Base-by-base conservation (phyloP, 2,888 invertebrate species). In the Lasioglossum pauxillum region DNA sequence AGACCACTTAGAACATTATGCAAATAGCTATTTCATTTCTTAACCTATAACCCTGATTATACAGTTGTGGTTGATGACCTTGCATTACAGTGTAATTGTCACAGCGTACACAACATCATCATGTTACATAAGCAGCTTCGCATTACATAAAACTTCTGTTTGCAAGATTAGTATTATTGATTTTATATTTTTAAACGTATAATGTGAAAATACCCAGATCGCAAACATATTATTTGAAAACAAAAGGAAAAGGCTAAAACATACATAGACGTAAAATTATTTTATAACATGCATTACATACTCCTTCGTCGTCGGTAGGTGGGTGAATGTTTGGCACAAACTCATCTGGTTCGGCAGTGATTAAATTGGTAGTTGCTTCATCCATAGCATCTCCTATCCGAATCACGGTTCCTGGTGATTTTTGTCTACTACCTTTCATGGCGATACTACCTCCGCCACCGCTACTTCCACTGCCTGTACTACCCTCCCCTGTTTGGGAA, bases 281-380 rank as follows among this genome's bases (percentile, higher is more conserved):
- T 73, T 46, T 35, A 49, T 14, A 57, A 64, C 16, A 31, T n/a
- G 35, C 69, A 71, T 44, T 83, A 92, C 93, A 53, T 92, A 95
- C 95, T 91, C 92, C 92, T 90, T 95, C 95, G 72, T 95, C 95
- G 82, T 95, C 95, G 44, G 94, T 94, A 23, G 93, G 92, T 85
- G 94, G 93, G 90, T 95, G 94, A 86, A 94, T 82, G 82, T 93
- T 94, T 82, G 93, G 92, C 89, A 92, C 92, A 92, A 93, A 94
- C 90, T 95, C 95, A 49, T 95, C 95, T 75, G 90, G 83, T 85
- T 95, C 95, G 89, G 92, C 92, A 91, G 91, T 92, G 90, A 91
- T 92, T 87, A 92, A 90, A 88, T 91, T 93, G 78, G 91, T 89
- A 89, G 87, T 93, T 73, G 94, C 89, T 75, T 95, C 95, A 79